Base-by-base conservation (phyloP, 2,113 vertebrate genomes). In the Laticauda colubrina region DNA sequence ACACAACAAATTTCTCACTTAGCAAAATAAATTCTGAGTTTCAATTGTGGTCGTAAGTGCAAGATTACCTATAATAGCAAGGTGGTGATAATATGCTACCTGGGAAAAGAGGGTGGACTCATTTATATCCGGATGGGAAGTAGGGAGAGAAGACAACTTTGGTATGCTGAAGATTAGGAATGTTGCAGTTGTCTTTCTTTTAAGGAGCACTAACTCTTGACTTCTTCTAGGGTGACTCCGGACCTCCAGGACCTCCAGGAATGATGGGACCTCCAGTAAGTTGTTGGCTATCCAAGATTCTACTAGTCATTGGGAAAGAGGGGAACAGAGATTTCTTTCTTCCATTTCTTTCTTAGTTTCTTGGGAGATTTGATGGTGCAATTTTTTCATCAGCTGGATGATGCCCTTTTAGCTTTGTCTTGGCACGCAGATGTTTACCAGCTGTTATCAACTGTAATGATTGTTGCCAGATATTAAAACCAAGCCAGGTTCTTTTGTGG, bases 211-310 rank as follows among this genome's bases (percentile, higher is more conserved):
- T 57, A 59, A 57, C 88, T 88, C 24, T 24, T 92, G 64, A 96
- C 87, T 95, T 95, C 94, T 89, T 51, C 23, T 95, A 99, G 99
- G 99, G 99, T 88, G 99, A 99, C 55, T 89, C 96, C 0, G 99
- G 99, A 2, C 97, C 97, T 1, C 93, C 98, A 3, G 99, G 99
- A 12, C 98, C 97, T 9, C 97, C 97, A 6, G 99, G 99, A 94
- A 98, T 97, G 93, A 98, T 98, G 97, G 99, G 99, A 93, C 98
- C 98, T 56, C 99, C 98, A 69, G 99, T 99, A 97, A 97, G 98
- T 96, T 92, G 39, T 92, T 53, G 12, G 20, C 48, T 56, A 91
- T 23, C 24, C n/a, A 23, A 85, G 15, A 14, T 10, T 85, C 48
- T 43, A 7, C 15, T 51, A 48, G 26, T 43, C 21, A 5, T 56